These are phyloP conservation scores for Drosophila monieri DNA, from an alignment of 2,888 invertebrate genomes.

Conservation along the genomic window DNA sequence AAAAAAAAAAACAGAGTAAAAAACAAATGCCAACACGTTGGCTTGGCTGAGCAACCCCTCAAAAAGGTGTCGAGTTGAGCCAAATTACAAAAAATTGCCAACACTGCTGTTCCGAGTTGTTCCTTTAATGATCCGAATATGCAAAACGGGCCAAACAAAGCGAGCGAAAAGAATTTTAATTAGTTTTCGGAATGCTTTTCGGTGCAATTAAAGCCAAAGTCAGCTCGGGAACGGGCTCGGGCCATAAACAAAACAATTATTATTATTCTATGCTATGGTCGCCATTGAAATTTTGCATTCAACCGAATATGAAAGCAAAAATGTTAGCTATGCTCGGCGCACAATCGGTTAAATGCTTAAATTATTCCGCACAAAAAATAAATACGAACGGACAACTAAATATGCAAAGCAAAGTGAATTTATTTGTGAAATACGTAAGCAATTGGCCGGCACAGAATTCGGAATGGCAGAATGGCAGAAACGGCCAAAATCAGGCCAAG, in stretches of 20 bases:
- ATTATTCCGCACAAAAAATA: conserved; percentile 11
- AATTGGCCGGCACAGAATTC: conserved; percentile 13
- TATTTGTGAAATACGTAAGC: conserved; percentile 27
- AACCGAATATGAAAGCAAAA: conserved; percentile 12
- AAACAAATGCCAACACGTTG: conserved; percentile 70
- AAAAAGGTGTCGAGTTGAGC: conserved; percentile 65
- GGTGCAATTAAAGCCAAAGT: conserved; percentile 55
- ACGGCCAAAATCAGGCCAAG: conserved; percentile 34
- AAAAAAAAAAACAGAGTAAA: conserved; percentile 16
- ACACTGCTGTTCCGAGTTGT: conserved; percentile 32
- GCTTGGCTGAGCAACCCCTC: conserved; percentile 23
- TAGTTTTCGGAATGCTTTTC: conserved; percentile 52
- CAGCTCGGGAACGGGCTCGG: conserved; percentile 17
- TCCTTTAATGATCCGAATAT: conserved; percentile 61
- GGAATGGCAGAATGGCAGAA: conserved; percentile 7
- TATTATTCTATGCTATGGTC: conserved; percentile 11
- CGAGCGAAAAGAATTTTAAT: conserved; percentile 63
- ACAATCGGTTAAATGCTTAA: conserved; percentile 29
- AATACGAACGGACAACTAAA: conserved; percentile 29
- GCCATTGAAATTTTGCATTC: conserved; percentile 14
- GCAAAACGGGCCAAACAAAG: conserved; percentile 22
- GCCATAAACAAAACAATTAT: conserved; percentile 53
- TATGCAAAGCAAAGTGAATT: conserved; percentile 35
- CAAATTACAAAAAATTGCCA: conserved; percentile 52
- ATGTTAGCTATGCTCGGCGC: conserved; percentile 18